phyloP scores from a whole-genome alignment of 2,797 vertebrate species.

The Pseudochaenichthys georgianus region DNA sequence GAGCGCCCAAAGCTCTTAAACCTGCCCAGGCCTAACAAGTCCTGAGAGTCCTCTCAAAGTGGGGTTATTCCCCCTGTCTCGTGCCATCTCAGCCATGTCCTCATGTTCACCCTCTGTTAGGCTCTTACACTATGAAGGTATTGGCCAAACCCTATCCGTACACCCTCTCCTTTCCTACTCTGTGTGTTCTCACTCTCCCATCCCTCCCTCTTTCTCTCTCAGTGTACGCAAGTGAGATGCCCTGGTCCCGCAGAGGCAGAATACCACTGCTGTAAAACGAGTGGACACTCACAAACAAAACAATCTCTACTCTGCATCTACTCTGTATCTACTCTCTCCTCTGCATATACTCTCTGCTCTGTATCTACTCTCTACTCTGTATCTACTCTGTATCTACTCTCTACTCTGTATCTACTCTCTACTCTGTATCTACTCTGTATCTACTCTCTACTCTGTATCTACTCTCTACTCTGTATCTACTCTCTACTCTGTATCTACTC shows the following conservation, averaged over 20 bases:
- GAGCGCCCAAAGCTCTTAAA: slow-evolving; percentile 73
- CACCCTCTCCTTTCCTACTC: slow-evolving; percentile 26
- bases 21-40: slow-evolving; percentile 74
- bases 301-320: too few species aligned
- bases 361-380: too few species aligned
- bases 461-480: too few species aligned
- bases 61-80: slow-evolving; percentile 71
- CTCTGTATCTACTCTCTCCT: too few species aligned
- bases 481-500: too few species aligned
- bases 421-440: too few species aligned
- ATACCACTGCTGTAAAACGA: slow-evolving; percentile 42
- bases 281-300: slow-evolving; percentile 15
- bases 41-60: slow-evolving; percentile 75
- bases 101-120: slow-evolving; percentile 63
- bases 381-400: too few species aligned
- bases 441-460: too few species aligned
- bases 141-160: slow-evolving; percentile 56
- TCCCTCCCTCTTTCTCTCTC: slow-evolving; percentile 51
- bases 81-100: slow-evolving; percentile 76
- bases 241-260: slow-evolving; percentile 11
- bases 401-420: too few species aligned
- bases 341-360: too few species aligned
- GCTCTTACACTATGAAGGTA: slow-evolving; percentile 67
- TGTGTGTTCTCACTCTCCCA: slow-evolving; percentile 50
- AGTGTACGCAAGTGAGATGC: slow-evolving; percentile 30